Conservation (phyloP, 1,140 invertebrate genomes). For the Bombus superbus region DNA sequence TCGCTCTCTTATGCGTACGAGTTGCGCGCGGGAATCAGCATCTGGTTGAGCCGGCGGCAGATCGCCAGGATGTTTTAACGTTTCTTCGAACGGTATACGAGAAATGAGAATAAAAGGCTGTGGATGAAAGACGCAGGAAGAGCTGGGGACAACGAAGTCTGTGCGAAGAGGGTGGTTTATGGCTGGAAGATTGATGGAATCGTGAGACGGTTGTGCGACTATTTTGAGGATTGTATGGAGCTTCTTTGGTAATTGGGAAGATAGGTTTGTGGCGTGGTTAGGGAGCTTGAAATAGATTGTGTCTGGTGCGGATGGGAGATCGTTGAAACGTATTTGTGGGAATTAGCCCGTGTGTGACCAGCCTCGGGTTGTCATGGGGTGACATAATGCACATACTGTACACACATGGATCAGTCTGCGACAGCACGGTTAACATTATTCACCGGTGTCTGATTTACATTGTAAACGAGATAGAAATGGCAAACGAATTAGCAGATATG, state of each 20-base stretch:
- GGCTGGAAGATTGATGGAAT: not conserved
- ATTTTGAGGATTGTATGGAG: not conserved
- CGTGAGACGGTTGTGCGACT: not conserved
- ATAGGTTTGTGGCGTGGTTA: not conserved
- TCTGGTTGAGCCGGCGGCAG: not conserved
- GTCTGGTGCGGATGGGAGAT: not conserved
- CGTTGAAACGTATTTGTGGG: not conserved
- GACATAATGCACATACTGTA: no score
- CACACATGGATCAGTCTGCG: no score
- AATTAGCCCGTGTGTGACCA: not conserved
- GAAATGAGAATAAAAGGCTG: not conserved
- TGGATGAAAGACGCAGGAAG: not conserved
- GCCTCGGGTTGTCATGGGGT: not conserved
- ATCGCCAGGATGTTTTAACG: conserved; percentile 45
- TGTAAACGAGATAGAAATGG: no score
- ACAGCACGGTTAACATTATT: no score
- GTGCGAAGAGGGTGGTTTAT: conserved; percentile 1
- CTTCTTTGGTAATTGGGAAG: not conserved
- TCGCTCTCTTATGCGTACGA: not conserved
- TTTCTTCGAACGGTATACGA: not conserved
- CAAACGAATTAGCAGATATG: no score
- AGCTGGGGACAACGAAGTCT: not conserved
- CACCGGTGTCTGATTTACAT: no score
- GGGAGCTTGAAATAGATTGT: not conserved
- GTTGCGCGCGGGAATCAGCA: conserved; percentile 24